phyloP scores from a whole-genome alignment of 2,797 vertebrate species.

The Artibeus lituratus region DNA sequence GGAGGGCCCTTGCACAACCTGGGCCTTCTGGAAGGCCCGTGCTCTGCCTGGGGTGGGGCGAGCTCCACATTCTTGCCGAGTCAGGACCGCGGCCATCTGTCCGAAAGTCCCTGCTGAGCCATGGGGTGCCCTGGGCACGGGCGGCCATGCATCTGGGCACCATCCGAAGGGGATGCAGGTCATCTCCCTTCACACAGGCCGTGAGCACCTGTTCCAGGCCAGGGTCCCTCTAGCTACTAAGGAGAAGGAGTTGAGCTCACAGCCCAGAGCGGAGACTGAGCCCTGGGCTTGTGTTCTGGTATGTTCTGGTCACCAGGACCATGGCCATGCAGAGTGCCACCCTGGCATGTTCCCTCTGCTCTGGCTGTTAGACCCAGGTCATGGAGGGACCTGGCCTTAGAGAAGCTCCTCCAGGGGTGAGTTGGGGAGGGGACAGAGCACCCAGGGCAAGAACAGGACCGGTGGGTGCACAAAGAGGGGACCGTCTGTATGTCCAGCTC shows the following conservation, averaged over 20 bases:
- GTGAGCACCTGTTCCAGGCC: neutral
- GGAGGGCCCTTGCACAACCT: constrained; percentile 9
- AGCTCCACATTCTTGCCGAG: neutral
- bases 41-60: neutral
- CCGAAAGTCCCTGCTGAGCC: neutral
- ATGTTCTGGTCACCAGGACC: neutral
- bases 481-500: rapidly evolving
- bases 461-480: neutral
- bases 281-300: neutral
- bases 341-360: rapidly evolving
- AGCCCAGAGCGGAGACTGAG: neutral
- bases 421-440: neutral
- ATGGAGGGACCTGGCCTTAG: neutral
- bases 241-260: neutral
- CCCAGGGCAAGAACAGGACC: neutral
- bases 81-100: neutral
- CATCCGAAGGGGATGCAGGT: neutral
- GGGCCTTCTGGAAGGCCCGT: neutral
- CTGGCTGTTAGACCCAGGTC: neutral
- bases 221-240: neutral
- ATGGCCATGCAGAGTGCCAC: neutral
- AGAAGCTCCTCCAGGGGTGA: neutral
- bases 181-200: neutral
- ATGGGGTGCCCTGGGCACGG: rapidly evolving
- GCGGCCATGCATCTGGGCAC: too few species aligned